phyloP scores from a whole-genome alignment of 2,113 vertebrate species.

The Cathartes aura region DNA sequence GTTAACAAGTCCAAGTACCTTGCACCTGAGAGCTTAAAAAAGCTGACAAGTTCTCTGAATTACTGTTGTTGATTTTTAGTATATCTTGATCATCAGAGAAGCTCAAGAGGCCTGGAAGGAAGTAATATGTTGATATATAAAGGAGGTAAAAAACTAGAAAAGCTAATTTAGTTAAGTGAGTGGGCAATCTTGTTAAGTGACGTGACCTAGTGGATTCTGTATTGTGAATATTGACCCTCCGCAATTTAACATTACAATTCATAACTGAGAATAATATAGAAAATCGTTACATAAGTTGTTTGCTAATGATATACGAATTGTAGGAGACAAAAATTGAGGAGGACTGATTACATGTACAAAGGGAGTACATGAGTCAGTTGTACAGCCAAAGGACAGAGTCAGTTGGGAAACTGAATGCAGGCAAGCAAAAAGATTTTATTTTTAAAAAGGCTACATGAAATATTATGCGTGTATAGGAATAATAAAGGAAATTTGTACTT shows the following conservation, averaged over 20 bases:
- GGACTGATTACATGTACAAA: neutral
- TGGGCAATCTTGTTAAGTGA: neutral
- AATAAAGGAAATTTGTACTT: neutral
- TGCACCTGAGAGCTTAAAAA: neutral
- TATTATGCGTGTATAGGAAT: neutral
- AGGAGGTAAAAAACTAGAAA: neutral
- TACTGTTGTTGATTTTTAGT: neutral
- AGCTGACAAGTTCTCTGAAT: neutral
- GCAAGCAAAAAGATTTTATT: neutral
- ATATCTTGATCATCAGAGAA: neutral
- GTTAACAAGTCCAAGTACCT: neutral
- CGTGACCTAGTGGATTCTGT: neutral
- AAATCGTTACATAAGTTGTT: neutral
- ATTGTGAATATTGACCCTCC: neutral
- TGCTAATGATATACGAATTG: neutral
- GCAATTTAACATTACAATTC: neutral
- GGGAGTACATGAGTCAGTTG: neutral
- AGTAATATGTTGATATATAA: neutral
- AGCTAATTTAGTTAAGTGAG: neutral
- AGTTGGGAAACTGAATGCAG: neutral
- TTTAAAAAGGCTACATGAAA: neutral
- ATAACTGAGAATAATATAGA: neutral
- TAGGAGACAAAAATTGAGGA: neutral
- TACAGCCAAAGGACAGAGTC: neutral
- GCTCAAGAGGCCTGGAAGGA: neutral